Evolutionary conservation across 2,113 vertebrate species (phyloP).

Genomic region (Stegastes partitus): DNA sequence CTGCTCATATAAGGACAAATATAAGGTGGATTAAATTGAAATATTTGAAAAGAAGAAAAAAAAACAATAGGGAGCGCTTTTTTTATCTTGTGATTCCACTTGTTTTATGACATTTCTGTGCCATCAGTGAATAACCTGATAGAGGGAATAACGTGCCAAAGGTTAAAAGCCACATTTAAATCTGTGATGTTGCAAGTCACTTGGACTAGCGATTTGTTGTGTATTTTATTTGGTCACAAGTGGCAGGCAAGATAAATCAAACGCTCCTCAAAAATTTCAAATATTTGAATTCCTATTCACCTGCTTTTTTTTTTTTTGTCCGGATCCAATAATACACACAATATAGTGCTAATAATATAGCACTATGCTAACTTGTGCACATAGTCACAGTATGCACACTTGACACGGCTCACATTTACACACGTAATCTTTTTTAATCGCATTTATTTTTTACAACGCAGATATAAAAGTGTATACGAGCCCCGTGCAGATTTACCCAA

Average conservation of each 20-base stretch:
- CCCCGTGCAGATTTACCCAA: slow-evolving; percentile 19
- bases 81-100: slow-evolving; percentile 34
- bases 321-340: slow-evolving; percentile 50
- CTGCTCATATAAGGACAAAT: slow-evolving; percentile 59
- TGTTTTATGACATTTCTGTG: slow-evolving; percentile 13
- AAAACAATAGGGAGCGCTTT: slow-evolving; percentile 12
- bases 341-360: slow-evolving; percentile 47
- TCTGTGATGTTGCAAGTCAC: background rate
- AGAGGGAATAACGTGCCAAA: slow-evolving; percentile 34
- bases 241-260: slow-evolving; percentile 33
- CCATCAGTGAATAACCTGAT: background rate
- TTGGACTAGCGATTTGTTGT: too few species aligned
- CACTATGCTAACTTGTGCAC: slow-evolving; percentile 35
- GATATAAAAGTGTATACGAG: background rate
- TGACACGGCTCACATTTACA: slow-evolving; percentile 47
- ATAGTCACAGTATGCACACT: slow-evolving; percentile 44
- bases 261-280: slow-evolving; percentile 42
- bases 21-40: slow-evolving; percentile 46
- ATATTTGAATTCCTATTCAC: slow-evolving; percentile 46
- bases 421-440: slow-evolving; percentile 23
- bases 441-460: slow-evolving; percentile 11
- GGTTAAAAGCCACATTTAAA: slow-evolving; percentile 29
- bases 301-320: slow-evolving; percentile 35
- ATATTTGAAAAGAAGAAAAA: slow-evolving; percentile 32
- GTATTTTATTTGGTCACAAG: background rate